These are phyloP conservation scores for Istiophorus platypterus DNA, from an alignment of 2,113 vertebrate species.

Conservation along the genomic window DNA sequence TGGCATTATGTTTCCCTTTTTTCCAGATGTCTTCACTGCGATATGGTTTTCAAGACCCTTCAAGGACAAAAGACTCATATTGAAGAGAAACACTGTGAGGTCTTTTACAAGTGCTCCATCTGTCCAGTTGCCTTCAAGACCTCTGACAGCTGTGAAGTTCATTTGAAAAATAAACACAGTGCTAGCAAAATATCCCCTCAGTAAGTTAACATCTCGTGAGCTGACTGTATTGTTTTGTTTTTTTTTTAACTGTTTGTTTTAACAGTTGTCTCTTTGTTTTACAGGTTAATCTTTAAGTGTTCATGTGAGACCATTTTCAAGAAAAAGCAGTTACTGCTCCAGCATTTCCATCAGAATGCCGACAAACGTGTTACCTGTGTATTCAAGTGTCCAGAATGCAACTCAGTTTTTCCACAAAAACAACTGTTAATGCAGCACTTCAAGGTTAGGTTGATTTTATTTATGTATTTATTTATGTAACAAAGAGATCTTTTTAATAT, in stretches of 20 bases:
- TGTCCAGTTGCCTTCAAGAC: conserved; percentile 97
- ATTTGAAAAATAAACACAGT: conserved; percentile 90
- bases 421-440: conserved; percentile 93
- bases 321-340: conserved; percentile 92
- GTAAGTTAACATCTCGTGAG: conserved; percentile 83
- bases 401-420: conserved; percentile 93
- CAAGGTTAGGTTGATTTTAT: conserved; percentile 86
- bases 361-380: conserved; percentile 88
- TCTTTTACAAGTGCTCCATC: conserved; percentile 94
- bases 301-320: conserved; percentile 95
- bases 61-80: conserved; percentile 92
- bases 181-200: conserved; percentile 83
- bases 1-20: background rate
- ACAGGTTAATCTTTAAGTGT: conserved; percentile 95
- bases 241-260: background rate
- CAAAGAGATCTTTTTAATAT: background rate
- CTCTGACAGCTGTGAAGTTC: conserved; percentile 86
- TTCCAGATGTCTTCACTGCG: conserved; percentile 94
- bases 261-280: conserved; percentile 35
- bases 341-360: conserved; percentile 94
- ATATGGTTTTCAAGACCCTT: conserved; percentile 90
- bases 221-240: background rate
- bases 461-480: conserved; percentile 4
- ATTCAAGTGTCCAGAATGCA: conserved; percentile 96
- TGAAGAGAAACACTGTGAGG: conserved; percentile 93